phyloP scores from a whole-genome alignment of 2,797 vertebrate species.

The Pangasius sanitwongsei region DNA sequence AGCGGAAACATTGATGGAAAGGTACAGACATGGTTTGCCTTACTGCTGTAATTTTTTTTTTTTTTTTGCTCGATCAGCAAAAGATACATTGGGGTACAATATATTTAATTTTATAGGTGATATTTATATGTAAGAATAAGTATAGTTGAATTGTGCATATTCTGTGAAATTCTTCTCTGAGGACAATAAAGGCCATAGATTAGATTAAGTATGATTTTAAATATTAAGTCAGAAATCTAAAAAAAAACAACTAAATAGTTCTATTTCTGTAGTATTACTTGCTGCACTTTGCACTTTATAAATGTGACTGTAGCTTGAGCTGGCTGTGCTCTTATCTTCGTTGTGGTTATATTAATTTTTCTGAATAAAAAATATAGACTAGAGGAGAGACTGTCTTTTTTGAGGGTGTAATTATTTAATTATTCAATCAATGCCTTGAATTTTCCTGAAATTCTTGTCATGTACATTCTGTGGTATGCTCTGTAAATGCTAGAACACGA shows the following conservation, averaged over 20 bases:
- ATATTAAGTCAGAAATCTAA: not conserved
- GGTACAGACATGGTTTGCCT: conserved; percentile 66
- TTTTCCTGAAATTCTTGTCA: not conserved
- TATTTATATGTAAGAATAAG: not conserved
- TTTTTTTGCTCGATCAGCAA: not conserved
- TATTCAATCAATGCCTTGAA: not conserved
- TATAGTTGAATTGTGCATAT: not conserved
- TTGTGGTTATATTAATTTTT: not conserved
- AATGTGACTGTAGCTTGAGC: not conserved
- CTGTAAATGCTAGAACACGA: not conserved
- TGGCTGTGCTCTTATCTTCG: not conserved
- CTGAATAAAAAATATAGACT: not conserved
- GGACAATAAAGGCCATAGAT: not conserved
- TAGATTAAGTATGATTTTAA: not conserved
- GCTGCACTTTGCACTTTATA: not conserved
- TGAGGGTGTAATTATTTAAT: not conserved
- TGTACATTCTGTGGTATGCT: not conserved
- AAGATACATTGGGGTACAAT: not conserved
- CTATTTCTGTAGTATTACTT: not conserved
- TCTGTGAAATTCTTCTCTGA: not conserved
- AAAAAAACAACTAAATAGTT: not conserved
- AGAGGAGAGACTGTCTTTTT: not conserved
- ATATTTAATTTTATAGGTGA: not conserved
- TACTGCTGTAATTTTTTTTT: not conserved
- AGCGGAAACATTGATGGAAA: conserved; percentile 78